Percentiles rank a stretch among this genome's conserved stretches.
These are phyloP conservation scores for Dicerorhinus sumatrensis DNA, from an alignment of 2,113 vertebrate species.

Conservation along the genomic window DNA sequence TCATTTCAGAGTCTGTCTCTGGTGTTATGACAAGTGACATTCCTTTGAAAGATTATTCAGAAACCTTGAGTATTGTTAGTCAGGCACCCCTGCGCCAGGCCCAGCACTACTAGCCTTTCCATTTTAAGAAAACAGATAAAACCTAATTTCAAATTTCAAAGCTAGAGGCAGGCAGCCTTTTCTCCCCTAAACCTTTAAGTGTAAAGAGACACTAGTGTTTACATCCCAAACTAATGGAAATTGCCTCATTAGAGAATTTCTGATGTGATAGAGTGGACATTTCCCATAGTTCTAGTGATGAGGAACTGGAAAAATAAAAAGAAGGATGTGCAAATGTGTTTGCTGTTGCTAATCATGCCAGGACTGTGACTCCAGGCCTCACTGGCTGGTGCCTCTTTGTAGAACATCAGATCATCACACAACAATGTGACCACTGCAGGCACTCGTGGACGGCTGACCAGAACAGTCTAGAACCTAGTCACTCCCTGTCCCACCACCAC, in stretches of 20 bases:
- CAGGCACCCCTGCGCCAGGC: not conserved
- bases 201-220: not conserved
- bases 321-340: constrained; percentile 20
- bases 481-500: constrained; percentile 33
- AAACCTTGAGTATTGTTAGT: constrained; percentile 34
- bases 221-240: not conserved
- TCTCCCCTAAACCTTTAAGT: not conserved
- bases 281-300: not conserved
- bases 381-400: constrained; percentile 47
- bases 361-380: constrained; percentile 51
- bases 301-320: not conserved
- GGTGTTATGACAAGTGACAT: not conserved
- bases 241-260: not conserved
- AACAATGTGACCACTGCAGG: constrained; percentile 59
- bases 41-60: constrained; percentile 35
- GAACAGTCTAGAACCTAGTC: constrained; percentile 67
- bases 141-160: not conserved
- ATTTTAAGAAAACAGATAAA: constrained; percentile 16
- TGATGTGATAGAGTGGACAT: not conserved
- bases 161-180: not conserved
- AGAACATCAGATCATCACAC: constrained; percentile 66
- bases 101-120: not conserved
- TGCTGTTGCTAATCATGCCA: not conserved
- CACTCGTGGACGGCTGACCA: constrained; percentile 53
- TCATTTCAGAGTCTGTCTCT: not conserved